Evolutionary conservation across 2,888 invertebrate species (phyloP).

Genomic region (Rhodophaea formosa): DNA sequence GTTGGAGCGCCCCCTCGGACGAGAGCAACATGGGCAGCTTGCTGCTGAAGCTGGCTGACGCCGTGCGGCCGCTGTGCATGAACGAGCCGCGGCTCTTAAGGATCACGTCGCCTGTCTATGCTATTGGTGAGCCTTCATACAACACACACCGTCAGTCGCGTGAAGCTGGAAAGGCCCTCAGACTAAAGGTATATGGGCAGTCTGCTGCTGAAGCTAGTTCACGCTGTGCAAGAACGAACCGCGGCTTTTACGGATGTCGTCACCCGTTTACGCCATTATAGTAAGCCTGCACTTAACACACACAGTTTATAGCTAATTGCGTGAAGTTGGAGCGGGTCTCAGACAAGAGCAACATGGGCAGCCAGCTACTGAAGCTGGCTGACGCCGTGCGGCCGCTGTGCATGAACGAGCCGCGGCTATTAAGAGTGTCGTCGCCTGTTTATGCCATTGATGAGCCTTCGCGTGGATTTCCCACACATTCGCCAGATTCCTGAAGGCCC

Average conservation of each 20-base stretch:
- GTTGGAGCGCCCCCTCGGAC: conserved; percentile 48
- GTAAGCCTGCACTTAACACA: conserved; percentile 31
- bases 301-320: too few relatives aligned
- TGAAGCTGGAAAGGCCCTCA: too few relatives aligned
- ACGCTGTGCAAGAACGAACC: conserved; percentile 55
- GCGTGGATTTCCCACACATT: too few relatives aligned
- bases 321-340: too few relatives aligned
- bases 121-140: conserved; percentile 42
- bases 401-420: conserved; percentile 52
- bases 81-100: conserved; percentile 55
- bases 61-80: conserved; percentile 48
- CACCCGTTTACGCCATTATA: conserved; percentile 58
- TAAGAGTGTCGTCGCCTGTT: conserved; percentile 53
- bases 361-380: conserved; percentile 50
- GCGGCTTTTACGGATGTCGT: conserved; percentile 47
- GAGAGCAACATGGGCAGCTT: conserved; percentile 50
- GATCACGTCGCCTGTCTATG: conserved; percentile 54
- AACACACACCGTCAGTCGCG: too few relatives aligned
- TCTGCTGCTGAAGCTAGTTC: conserved; percentile 31
- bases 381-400: conserved; percentile 53
- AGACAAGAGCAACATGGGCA: conserved; percentile 55
- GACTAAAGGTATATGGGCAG: too few relatives aligned
- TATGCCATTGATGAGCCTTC: conserved; percentile 42
- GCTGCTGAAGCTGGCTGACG: conserved; percentile 55
- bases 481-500: too few relatives aligned